A percentile compares a stretch with the other conserved stretches of the same genome.
Evolutionary conservation across 2,113 vertebrate genomes (phyloP).

Genomic region (Morone saxatilis): DNA sequence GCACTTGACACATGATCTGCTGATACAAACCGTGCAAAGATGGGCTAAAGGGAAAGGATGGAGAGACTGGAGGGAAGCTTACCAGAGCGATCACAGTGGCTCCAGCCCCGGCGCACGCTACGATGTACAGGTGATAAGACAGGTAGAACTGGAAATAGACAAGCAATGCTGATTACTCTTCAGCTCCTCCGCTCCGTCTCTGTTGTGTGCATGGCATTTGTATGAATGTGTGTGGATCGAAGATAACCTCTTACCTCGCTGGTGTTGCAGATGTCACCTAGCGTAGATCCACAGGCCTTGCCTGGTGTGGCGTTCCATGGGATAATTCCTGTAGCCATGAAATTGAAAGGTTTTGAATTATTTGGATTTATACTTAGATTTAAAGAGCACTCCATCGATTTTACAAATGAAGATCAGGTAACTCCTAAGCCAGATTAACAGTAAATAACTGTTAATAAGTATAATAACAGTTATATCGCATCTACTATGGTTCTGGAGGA

Average conservation of each 20-base stretch:
- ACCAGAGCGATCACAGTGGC: conserved; percentile 98
- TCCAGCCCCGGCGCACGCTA: conserved; percentile 97
- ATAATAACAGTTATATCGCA: neutral
- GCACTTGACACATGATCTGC: conserved; percentile 55
- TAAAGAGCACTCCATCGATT: no score
- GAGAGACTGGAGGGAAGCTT: conserved; percentile 76
- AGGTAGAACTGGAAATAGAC: conserved; percentile 92
- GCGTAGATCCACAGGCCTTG: conserved; percentile 90
- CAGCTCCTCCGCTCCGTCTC: neutral
- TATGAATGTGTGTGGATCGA: no score
- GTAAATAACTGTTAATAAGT: no score
- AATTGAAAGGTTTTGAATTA: conserved; percentile 11
- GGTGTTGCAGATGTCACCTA: conserved; percentile 93
- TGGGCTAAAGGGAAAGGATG: conserved; percentile 49
- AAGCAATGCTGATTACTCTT: neutral
- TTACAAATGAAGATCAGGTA: no score
- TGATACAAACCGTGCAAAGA: conserved; percentile 67
- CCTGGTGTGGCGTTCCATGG: conserved; percentile 96
- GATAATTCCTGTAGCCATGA: conserved; percentile 89
- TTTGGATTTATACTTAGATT: neutral
- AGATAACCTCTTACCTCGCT: conserved; percentile 87
- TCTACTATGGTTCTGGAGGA: neutral
- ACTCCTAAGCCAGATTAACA: no score
- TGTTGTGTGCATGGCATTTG: neutral
- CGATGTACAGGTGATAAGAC: conserved; percentile 98